phyloP scores from a whole-genome alignment of 2,113 vertebrate species.

The Xenopus borealis region DNA sequence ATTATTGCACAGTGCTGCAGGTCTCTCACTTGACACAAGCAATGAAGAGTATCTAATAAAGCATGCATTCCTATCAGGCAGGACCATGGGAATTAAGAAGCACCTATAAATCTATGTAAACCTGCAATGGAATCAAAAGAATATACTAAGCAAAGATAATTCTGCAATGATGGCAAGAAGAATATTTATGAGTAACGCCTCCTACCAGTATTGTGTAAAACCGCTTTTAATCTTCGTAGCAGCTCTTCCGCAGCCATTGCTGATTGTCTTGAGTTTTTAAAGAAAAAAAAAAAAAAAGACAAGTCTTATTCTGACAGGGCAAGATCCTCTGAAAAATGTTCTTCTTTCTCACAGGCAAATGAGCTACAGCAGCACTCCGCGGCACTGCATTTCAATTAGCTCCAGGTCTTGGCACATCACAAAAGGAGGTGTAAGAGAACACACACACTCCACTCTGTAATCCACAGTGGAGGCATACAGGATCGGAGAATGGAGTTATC shows the following conservation, averaged over 20 bases:
- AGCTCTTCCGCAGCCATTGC: constrained; percentile 85
- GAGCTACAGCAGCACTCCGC: constrained; percentile 49
- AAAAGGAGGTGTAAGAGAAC: constrained; percentile 56
- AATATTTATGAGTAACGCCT: constrained; percentile 61
- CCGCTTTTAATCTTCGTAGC: constrained; percentile 75
- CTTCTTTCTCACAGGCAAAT: constrained; percentile 32
- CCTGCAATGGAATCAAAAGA: constrained; percentile 43
- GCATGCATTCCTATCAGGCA: neutral
- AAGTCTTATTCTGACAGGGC: constrained; percentile 38
- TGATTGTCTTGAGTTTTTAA: constrained; percentile 61
- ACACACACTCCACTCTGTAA: constrained; percentile 51
- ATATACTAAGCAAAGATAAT: neutral
- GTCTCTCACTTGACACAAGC: too few species aligned
- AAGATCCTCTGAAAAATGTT: constrained; percentile 50
- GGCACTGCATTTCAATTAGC: constrained; percentile 55
- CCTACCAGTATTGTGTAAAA: constrained; percentile 83
- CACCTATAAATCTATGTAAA: constrained; percentile 42
- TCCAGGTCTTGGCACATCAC: constrained; percentile 48
- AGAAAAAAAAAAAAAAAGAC: constrained; percentile 72
- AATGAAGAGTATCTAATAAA: too few species aligned
- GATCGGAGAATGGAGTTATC: constrained; percentile 43
- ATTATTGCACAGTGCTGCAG: too few species aligned
- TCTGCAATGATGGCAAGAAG: constrained; percentile 1
- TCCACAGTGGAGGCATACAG: constrained; percentile 51
- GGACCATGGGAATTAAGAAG: constrained; percentile 17